Evolutionary conservation across 2,888 invertebrate species (phyloP).

Genomic region (Myopa tessellatipennis): DNA sequence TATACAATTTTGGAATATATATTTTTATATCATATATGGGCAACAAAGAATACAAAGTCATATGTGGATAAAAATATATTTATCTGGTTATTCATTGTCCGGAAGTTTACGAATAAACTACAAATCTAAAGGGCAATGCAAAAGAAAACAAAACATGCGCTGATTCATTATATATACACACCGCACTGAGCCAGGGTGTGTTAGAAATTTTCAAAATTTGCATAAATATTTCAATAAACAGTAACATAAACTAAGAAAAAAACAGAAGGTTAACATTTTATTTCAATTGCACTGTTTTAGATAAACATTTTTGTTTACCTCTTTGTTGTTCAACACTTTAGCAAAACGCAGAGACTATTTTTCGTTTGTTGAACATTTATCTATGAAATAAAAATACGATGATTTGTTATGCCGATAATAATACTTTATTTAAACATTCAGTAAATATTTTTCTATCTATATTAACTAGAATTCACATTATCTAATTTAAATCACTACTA

Average conservation of each 20-base stretch:
- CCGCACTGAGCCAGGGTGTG: conserved; percentile 22
- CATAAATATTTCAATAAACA: conserved; percentile 8
- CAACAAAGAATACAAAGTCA: no score
- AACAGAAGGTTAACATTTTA: no score
- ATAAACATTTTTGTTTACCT: conserved; percentile 27
- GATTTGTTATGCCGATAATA: not conserved
- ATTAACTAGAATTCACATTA: conserved; percentile 31
- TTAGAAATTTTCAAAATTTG: conserved; percentile 14
- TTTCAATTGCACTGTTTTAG: not conserved
- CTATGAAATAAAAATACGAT: not conserved
- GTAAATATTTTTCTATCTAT: conserved; percentile 32
- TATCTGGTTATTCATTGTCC: not conserved
- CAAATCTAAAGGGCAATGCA: not conserved
- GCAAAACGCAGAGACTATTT: not conserved
- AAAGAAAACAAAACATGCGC: conserved; percentile 33
- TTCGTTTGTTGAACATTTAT: not conserved
- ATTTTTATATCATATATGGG: not conserved
- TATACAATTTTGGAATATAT: not conserved
- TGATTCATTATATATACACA: conserved; percentile 20
- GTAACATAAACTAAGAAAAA: not conserved
- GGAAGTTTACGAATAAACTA: not conserved
- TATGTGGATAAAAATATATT: not conserved
- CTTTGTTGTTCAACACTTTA: not conserved
- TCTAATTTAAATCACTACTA: conserved; percentile 24
- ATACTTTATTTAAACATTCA: not conserved